These are phyloP conservation scores for Drosophila melanosoma DNA, from an alignment of 2,888 invertebrate genomes.

Conservation along the genomic window DNA sequence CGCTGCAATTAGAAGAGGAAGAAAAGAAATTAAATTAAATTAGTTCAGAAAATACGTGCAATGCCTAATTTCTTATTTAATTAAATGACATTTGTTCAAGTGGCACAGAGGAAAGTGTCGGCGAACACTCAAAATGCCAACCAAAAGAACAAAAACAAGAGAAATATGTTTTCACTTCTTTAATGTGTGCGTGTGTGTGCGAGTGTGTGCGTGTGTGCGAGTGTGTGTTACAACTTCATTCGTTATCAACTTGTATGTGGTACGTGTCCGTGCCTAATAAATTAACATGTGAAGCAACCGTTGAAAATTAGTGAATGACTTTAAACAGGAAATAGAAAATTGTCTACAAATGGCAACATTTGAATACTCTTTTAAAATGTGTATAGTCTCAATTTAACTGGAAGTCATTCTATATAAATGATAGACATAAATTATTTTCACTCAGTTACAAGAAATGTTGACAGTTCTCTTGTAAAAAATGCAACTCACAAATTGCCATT, in stretches of 20 bases:
- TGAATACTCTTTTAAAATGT: slow-evolving; percentile 9
- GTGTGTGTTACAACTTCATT: slow-evolving; percentile 40
- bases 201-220: not conserved
- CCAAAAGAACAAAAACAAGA: slow-evolving; percentile 36
- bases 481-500: not conserved
- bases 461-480: not conserved
- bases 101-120: slow-evolving; percentile 62
- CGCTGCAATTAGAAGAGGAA: slow-evolving; percentile 55
- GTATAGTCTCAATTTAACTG: not conserved
- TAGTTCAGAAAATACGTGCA: slow-evolving; percentile 4
- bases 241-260: slow-evolving; percentile 51
- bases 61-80: slow-evolving; percentile 51
- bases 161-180: slow-evolving; percentile 33
- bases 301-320: slow-evolving; percentile 48
- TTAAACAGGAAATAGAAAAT: slow-evolving; percentile 25
- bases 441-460: not conserved
- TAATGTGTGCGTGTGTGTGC: not conserved
- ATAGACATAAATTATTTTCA: too few relatives aligned
- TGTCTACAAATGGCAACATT: not conserved
- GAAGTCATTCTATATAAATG: not conserved
- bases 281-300: slow-evolving; percentile 70
- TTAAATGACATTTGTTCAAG: slow-evolving; percentile 59
- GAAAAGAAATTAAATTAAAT: slow-evolving; percentile 6
- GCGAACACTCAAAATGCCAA: slow-evolving; percentile 34
- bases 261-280: slow-evolving; percentile 69